These are phyloP conservation scores for Coremacera marginata DNA, from an alignment of 2,888 invertebrate species.

Conservation along the genomic window DNA sequence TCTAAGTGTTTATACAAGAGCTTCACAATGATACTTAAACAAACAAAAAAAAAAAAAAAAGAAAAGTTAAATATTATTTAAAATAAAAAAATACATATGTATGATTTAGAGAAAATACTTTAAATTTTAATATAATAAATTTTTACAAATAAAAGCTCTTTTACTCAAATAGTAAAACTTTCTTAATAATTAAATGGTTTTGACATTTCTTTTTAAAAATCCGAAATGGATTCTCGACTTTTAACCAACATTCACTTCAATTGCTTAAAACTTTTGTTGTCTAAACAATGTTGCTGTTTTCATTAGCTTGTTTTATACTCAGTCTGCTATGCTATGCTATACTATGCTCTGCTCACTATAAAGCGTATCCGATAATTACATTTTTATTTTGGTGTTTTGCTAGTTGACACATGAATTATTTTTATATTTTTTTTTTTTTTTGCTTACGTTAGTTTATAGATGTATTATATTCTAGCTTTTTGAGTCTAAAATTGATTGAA, in stretches of 20 bases:
- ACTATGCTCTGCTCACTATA: conserved; percentile 1
- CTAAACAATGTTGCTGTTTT: not conserved
- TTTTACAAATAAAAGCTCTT: too few relatives aligned
- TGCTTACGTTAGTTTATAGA: too few relatives aligned
- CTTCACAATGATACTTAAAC: too few relatives aligned
- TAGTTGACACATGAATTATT: too few relatives aligned
- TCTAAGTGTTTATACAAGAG: too few relatives aligned
- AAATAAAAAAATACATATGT: too few relatives aligned
- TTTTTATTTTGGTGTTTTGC: not conserved
- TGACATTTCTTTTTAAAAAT: not conserved
- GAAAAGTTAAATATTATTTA: too few relatives aligned
- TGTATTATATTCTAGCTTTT: not conserved
- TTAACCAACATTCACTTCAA: not conserved
- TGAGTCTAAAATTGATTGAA: not conserved
- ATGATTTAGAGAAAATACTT: too few relatives aligned
- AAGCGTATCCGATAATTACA: conserved; percentile 5
- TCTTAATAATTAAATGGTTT: not conserved
- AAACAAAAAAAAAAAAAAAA: too few relatives aligned
- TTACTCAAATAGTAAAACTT: not conserved
- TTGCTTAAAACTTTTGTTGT: not conserved
- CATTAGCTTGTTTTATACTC: not conserved
- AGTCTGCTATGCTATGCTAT: conserved; percentile 5
- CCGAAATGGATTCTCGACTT: not conserved
- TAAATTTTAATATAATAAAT: too few relatives aligned
- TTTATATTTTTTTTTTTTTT: too few relatives aligned